Conservation (phyloP, 2,888 invertebrate species). For the Drosophila setosimentum region DNA sequence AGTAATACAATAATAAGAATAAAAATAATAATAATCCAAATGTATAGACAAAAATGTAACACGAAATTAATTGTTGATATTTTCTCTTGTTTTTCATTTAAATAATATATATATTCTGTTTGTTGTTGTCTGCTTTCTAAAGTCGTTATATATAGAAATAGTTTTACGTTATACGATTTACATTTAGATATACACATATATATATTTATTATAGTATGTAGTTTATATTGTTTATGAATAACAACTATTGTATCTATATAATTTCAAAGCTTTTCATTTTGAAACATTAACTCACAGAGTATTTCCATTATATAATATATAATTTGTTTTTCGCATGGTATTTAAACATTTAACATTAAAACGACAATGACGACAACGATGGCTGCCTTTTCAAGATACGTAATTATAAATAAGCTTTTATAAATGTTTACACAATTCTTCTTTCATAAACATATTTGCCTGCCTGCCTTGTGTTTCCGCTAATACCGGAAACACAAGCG, state of each 20-base stretch:
- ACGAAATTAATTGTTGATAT: slow-evolving; percentile 26
- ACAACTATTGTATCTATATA: slow-evolving; percentile 67
- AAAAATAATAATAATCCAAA: slow-evolving; percentile 44
- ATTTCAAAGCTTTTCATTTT: slow-evolving; percentile 75
- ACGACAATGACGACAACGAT: slow-evolving; percentile 59
- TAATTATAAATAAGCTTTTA: slow-evolving; percentile 59
- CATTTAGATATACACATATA: slow-evolving; percentile 66
- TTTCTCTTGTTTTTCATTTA: slow-evolving; percentile 44
- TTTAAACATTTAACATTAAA: slow-evolving; percentile 71
- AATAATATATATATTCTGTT: slow-evolving; percentile 40
- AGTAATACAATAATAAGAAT: slow-evolving; percentile 32
- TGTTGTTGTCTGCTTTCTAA: slow-evolving; percentile 41
- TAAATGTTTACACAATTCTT: slow-evolving; percentile 70
- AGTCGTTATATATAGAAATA: slow-evolving; percentile 39
- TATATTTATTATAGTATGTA: slow-evolving; percentile 19
- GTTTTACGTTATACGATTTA: slow-evolving; percentile 51
- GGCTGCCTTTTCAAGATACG: slow-evolving; percentile 64
- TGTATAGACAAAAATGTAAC: slow-evolving; percentile 49
- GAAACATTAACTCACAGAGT: slow-evolving; percentile 80
- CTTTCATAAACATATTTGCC: slow-evolving; percentile 31
- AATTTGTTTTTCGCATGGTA: slow-evolving; percentile 48
- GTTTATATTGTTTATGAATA: slow-evolving; percentile 53
- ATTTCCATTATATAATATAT: slow-evolving; percentile 77
- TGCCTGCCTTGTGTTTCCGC: slow-evolving; percentile 47
- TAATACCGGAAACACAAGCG: slow-evolving; percentile 42